Base-by-base conservation (phyloP, 2,113 vertebrate genomes). In the Neotoma lepida region DNA sequence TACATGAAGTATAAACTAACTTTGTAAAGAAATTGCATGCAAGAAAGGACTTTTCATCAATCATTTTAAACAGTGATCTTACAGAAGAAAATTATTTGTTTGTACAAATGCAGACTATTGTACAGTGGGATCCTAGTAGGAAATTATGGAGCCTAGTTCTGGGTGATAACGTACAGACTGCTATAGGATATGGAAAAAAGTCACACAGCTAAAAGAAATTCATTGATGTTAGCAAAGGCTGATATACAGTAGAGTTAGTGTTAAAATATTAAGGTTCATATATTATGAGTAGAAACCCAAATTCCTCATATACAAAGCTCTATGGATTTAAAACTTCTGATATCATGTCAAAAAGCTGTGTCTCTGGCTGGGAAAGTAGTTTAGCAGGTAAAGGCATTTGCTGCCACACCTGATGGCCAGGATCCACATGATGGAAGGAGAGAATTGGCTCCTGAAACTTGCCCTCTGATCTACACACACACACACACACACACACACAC, bases 261-360 rank as follows among this genome's bases (percentile, higher is more conserved):
- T n/a, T 84, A 44, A 93, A 28, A 49, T 7, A 63, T 58, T 89
- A 74, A 76, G 44, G 24, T 85, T 68, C 18, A 56, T 46, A 63
- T 82, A 58, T 70, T 63, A 71, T 12, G 35, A 61, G 68, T 18
- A 54, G 39, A 70, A 80, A 63, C 6, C 20, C 15, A 64, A 51
- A 76, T 68, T 89, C 63, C 58, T 73, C 4, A 89, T 24, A 26
- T 68, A 41, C 6, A 44, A 3, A 82, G 9, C n/a, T 70, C 18
- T 68, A 61, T 86, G 2, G 61, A 76, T 14, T 82, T 93, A 51
- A 35, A 94, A 35, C 13, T 93, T 96, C 74, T 89, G 8, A 71
- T 22, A 10, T 68, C 26, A 68, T 54, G 26, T 56, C 51, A 33
- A 26, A 33, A 54, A 41, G 22, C 22, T 39, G n/a, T 28, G 13